Evolutionary conservation across 2,888 invertebrate species (phyloP).

Genomic region (Apamea monoglypha): DNA sequence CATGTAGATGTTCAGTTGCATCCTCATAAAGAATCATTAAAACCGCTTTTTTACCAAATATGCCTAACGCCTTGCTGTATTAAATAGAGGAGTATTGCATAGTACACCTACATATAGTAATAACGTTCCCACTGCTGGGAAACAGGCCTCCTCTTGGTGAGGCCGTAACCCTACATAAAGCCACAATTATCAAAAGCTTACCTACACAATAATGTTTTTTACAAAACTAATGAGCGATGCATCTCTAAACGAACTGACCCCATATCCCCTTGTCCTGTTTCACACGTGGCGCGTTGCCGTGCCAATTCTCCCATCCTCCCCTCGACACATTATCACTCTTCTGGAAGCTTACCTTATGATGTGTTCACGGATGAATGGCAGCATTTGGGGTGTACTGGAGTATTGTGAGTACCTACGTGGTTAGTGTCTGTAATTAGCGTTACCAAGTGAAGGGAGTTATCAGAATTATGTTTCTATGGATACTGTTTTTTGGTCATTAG

Average conservation of each 20-base stretch:
- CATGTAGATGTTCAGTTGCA: too few relatives aligned
- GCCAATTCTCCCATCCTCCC: slow-evolving; percentile 48
- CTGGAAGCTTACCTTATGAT: slow-evolving; percentile 57
- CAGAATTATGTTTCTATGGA: background rate
- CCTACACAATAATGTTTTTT: background rate
- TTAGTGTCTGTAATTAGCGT: slow-evolving; percentile 37
- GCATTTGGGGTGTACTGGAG: slow-evolving; percentile 30
- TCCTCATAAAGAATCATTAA: background rate
- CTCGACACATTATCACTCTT: slow-evolving; percentile 43
- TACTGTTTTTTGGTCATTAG: background rate
- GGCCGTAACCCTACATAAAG: background rate
- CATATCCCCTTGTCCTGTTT: slow-evolving; percentile 21
- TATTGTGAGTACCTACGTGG: slow-evolving; percentile 1
- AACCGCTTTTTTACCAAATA: background rate
- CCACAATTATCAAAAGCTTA: background rate
- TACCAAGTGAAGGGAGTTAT: background rate
- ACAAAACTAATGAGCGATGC: slow-evolving; percentile 35
- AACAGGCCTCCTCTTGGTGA: too few relatives aligned
- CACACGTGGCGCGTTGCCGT: slow-evolving; percentile 24
- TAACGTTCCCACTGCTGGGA: too few relatives aligned
- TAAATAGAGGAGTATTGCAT: too few relatives aligned
- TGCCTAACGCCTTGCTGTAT: too few relatives aligned
- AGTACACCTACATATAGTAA: too few relatives aligned
- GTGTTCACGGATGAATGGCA: slow-evolving; percentile 53
- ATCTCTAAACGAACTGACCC: slow-evolving; percentile 26